These are phyloP conservation scores for Lasioglossum lativentre DNA, from an alignment of 2,888 invertebrate genomes.

Conservation along the genomic window DNA sequence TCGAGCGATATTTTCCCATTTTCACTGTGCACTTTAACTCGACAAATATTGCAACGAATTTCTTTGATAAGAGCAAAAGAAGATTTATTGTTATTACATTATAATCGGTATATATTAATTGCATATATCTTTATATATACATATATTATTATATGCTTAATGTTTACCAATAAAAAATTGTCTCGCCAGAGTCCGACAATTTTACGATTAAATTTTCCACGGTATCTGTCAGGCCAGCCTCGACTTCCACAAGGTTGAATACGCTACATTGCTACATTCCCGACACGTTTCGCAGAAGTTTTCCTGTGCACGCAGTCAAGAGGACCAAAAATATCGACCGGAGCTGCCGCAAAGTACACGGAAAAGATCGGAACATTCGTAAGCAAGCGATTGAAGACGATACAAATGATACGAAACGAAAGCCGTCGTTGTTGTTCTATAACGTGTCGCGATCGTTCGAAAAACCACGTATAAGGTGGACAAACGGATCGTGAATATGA, in stretches of 20 bases:
- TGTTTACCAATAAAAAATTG: background rate
- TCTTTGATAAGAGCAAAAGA: background rate
- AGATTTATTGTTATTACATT: background rate
- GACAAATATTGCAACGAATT: background rate
- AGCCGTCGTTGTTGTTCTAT: background rate
- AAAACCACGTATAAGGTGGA: background rate
- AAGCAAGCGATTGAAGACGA: background rate
- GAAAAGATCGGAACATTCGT: background rate
- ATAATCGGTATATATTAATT: too few species aligned
- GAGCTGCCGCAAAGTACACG: background rate
- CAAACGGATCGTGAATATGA: constrained; percentile 3
- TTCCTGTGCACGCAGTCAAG: background rate
- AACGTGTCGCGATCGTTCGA: background rate
- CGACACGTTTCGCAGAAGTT: background rate
- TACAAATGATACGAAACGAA: background rate
- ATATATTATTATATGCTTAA: background rate
- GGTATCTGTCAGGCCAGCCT: background rate
- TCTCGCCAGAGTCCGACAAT: background rate
- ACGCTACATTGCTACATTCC: background rate
- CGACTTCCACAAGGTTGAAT: background rate
- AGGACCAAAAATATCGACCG: background rate
- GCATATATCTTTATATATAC: too few species aligned
- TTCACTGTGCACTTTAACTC: background rate
- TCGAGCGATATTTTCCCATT: background rate
- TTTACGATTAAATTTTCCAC: background rate